Evolutionary conservation across 2,797 vertebrate genomes (phyloP), one percentile per base, ranked within the genome.

Genomic region (Clarias platycephalus): DNA sequence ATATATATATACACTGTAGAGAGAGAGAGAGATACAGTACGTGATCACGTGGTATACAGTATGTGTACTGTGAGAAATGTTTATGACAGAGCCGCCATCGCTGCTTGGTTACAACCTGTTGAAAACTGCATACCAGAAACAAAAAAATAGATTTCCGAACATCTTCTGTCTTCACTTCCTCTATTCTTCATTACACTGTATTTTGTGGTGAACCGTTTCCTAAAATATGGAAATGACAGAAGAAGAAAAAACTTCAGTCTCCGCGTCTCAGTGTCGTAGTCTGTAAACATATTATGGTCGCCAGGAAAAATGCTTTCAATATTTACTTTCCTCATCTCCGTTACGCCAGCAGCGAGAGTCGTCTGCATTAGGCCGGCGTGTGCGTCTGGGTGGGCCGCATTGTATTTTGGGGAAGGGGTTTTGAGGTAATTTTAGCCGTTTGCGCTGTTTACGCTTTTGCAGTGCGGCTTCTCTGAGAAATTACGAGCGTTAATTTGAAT

Each of bases 401-500:
- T 72, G 57, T 57, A 1, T 76, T 34, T 84, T 68, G 6, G 26
- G 53, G 63, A 10, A 55, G 28, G 75, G 57, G 22, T 40, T 76
- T 37, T 15, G 40, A 49, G 81, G 62, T 87, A 74, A 83, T 88
- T 84, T 81, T 58, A 28, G n/a, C 67, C 81, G 72, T 85, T 89
- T 74, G 44, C 5, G 31, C 49, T 83, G 57, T 77, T 49, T 84
- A 83, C 64, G 68, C 64, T 85, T 13, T 86, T 75, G 22, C 82
- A 44, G 18, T 84, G 74, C 74, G 16, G 70, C 70, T 72, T 86
- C 81, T 53, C 55, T 28, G 76, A 82, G 81, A 85, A 90, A 88
- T 85, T 83, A 84, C 63, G 60, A 70, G 84, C 81, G 53, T 81
- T 87, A 75, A 88, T 88, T 83, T 78, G 84, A 67, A 76, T 86